Evolutionary conservation across 2,888 invertebrate species (phyloP), one percentile per base, ranked within the genome.

Genomic region (Leptopilina syphax): DNA sequence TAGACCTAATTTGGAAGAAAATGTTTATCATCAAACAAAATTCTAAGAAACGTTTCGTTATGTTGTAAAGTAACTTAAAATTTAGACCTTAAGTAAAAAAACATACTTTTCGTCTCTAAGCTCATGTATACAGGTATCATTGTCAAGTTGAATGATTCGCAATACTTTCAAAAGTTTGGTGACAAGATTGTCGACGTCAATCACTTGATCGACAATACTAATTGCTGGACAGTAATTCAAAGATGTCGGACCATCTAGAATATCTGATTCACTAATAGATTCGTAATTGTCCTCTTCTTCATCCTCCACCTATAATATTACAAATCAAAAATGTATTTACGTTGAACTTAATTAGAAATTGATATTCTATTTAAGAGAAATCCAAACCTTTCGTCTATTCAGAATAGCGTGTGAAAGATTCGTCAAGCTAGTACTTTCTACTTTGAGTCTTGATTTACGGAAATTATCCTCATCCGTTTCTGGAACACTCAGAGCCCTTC

Each of bases 371-470:
- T 0, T 34, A 0, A 27, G 27, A 27, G 1, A 34, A 34, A 3
- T 34, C 3, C 50, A 76, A 83, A 88, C 90, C 84, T 95, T 94
- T 87, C 96, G 96, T 0, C 96, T 94, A 88, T 94, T 94, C 76
- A 95, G 93, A 89, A 96, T 96, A 77, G 96, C 96, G 86, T 96
- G 96, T 0, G 96, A 96, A 9, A 97, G 92, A 90, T 95, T 96
- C 87, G 96, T 96, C 65, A 97, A 93, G 65, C 91, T 92, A 47
- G 87, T 89, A 27, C 96, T 96, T 88, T 96, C 96, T 85, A 94
- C 94, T 70, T 85, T 86, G 77, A 86, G 84, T 60, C 86, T 88
- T 7, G 85, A 84, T 78, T 85, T 86, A 80, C 87, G 87, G 2
- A 86, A 79, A 79, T 82, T 85, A 79, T 85, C 85, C 27, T 90